Conservation (phyloP, 2,888 invertebrate species). For the Torymus tubicola region DNA sequence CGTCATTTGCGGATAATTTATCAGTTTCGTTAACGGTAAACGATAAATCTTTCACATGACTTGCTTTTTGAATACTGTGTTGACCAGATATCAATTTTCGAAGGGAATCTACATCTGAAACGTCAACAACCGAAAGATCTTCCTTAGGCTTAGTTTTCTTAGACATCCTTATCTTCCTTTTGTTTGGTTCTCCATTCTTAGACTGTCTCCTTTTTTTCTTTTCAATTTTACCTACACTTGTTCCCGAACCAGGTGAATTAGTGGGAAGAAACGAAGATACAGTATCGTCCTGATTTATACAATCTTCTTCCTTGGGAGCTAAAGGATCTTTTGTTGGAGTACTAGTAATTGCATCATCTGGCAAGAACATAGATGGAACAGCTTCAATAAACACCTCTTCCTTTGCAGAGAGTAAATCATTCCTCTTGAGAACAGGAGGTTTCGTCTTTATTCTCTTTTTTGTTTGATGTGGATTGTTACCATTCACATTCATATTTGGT, state of each 20-base stretch:
- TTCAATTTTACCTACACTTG: not conserved
- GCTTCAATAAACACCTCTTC: conserved; percentile 42
- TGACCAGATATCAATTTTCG: conserved; percentile 44
- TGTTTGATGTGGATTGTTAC: conserved; percentile 11
- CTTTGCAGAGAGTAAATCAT: conserved; percentile 6
- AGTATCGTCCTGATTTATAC: conserved; percentile 14
- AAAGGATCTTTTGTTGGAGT: conserved; percentile 44
- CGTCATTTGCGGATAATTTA: not conserved
- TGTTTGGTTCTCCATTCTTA: conserved; percentile 33
- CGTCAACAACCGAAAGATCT: conserved; percentile 38
- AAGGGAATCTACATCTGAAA: conserved; percentile 48
- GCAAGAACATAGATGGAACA: conserved; percentile 40
- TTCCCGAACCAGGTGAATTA: not conserved
- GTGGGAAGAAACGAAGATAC: not conserved
- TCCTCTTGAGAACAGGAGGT: conserved; percentile 24
- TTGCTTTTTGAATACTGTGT: conserved; percentile 29
- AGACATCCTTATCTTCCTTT: conserved; percentile 22
- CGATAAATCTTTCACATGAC: conserved; percentile 13
- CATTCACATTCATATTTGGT: conserved; percentile 37
- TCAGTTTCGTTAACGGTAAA: conserved; percentile 4
- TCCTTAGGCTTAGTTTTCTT: conserved; percentile 43
- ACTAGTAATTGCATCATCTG: conserved; percentile 32
- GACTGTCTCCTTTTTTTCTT: conserved; percentile 41
- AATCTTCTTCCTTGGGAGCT: conserved; percentile 21
- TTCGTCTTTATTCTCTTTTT: conserved; percentile 51